A percentile compares a stretch with the other conserved stretches of the same genome.
Conservation (phyloP, 2,888 invertebrate species). For the Erebia epiphron region DNA sequence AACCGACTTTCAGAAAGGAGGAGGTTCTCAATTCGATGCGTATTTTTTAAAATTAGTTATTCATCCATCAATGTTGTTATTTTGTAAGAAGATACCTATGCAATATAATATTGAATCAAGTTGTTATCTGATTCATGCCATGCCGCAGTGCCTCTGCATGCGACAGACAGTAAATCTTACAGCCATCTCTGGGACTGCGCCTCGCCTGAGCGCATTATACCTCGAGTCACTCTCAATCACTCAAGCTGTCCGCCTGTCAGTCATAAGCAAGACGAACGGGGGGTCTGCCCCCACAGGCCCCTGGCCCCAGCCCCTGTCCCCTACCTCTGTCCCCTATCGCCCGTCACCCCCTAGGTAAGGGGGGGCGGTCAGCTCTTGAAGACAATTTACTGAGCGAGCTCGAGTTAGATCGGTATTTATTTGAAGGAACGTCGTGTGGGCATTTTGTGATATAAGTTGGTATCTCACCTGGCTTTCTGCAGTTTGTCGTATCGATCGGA, state of each 20-base stretch:
- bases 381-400: slow-evolving; percentile 79
- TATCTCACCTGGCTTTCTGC: slow-evolving; percentile 27
- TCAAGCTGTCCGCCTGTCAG: slow-evolving; percentile 81
- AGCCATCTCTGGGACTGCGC: slow-evolving; percentile 42
- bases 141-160: slow-evolving; percentile 27
- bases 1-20: no score
- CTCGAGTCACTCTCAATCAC: slow-evolving; percentile 82
- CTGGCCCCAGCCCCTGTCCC: slow-evolving; percentile 36
- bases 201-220: slow-evolving; percentile 79
- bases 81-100: no score
- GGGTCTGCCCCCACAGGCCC: slow-evolving; percentile 62
- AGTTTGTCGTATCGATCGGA: slow-evolving; percentile 4
- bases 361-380: slow-evolving; percentile 80
- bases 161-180: background rate
- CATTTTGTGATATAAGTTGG: slow-evolving; percentile 31
- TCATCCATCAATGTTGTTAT: no score
- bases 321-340: slow-evolving; percentile 41
- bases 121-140: background rate
- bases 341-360: slow-evolving; percentile 54
- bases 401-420: slow-evolving; percentile 74
- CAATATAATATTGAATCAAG: background rate
- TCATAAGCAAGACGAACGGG: slow-evolving; percentile 82
- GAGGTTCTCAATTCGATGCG: no score
- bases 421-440: slow-evolving; percentile 58
- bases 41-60: no score